These are phyloP conservation scores for Branchinecta lindahli DNA, from an alignment of 1,140 invertebrate genomes.

Conservation along the genomic window DNA sequence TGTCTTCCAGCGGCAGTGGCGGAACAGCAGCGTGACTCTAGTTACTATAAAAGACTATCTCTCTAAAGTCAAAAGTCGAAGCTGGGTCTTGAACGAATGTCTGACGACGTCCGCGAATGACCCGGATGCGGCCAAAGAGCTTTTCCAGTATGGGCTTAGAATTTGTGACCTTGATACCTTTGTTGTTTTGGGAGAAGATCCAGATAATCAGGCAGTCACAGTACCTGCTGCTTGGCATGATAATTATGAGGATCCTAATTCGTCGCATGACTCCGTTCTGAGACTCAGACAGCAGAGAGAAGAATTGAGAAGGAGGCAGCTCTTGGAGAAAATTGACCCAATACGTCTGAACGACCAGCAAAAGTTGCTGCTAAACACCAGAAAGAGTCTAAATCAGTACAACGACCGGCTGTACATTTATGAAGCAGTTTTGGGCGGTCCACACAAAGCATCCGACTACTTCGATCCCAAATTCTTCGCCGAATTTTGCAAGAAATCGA, in stretches of 20 bases:
- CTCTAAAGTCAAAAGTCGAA: constrained; percentile 56
- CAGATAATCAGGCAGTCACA: constrained; percentile 19
- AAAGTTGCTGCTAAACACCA: constrained; percentile 40
- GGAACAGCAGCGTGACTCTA: constrained; percentile 50
- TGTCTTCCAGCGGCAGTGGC: constrained; percentile 69
- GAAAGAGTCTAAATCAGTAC: constrained; percentile 43
- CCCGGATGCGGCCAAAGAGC: constrained; percentile 49
- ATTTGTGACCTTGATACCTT: constrained; percentile 48
- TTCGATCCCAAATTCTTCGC: constrained; percentile 43
- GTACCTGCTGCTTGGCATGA: background rate
- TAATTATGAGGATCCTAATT: background rate
- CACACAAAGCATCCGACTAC: constrained; percentile 30
- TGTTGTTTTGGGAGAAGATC: constrained; percentile 34
- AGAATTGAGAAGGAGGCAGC: constrained; percentile 18
- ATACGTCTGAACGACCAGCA: constrained; percentile 38
- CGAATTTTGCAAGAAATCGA: constrained; percentile 40
- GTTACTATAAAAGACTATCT: constrained; percentile 58
- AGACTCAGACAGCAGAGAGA: no score
- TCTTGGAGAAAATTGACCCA: constrained; percentile 27
- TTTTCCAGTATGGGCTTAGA: constrained; percentile 54
- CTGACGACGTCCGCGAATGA: constrained; percentile 54
- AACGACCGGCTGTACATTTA: constrained; percentile 48
- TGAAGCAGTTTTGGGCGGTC: constrained; percentile 41
- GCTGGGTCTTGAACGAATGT: constrained; percentile 70
- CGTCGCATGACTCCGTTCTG: background rate